phyloP scores from a whole-genome alignment of 2,113 vertebrate species.

The Erinaceus europaeus region DNA sequence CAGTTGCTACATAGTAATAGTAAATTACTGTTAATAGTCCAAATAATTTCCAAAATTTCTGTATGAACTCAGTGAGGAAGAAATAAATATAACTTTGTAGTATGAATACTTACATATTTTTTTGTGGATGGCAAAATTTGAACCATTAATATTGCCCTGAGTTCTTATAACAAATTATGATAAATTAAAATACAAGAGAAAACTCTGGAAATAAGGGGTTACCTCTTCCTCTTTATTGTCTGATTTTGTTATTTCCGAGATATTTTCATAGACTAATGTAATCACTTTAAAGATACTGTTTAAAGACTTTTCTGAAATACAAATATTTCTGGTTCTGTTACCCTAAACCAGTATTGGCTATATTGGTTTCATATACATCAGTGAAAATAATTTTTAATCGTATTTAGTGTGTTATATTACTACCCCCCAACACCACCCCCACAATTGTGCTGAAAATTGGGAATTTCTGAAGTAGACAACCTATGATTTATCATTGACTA shows the following conservation, averaged over 20 bases:
- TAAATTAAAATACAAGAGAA: background rate
- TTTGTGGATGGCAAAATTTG: background rate
- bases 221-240: no score
- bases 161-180: background rate
- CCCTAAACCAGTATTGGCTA: background rate
- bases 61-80: background rate
- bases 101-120: conserved; percentile 19
- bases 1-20: background rate
- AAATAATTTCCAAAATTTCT: conserved; percentile 22
- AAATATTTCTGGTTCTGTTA: background rate
- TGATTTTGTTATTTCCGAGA: no score
- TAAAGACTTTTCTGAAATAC: conserved; percentile 12
- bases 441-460: background rate
- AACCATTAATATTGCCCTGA: background rate
- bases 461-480: background rate
- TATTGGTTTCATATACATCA: background rate
- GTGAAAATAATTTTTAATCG: conserved; percentile 5
- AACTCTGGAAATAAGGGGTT: no score
- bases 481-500: background rate
- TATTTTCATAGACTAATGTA: no score
- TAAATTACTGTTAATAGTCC: background rate
- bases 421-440: background rate
- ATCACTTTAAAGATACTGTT: background rate
- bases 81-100: background rate
- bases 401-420: background rate